Evolutionary conservation across 1,140 invertebrate species (phyloP), one percentile per base, ranked within the genome.

Genomic region (Heliconius hewitsoni): DNA sequence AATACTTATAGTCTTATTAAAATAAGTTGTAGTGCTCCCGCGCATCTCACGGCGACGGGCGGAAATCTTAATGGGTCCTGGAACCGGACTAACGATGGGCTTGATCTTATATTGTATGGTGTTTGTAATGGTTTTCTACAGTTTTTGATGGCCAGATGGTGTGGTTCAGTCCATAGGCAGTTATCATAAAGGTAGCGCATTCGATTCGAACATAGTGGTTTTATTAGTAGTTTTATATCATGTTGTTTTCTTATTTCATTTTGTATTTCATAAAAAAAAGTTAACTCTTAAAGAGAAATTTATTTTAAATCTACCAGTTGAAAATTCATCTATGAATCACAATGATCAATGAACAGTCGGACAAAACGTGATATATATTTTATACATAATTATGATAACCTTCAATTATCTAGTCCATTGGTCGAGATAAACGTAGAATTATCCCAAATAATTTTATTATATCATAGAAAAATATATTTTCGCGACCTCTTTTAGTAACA

Each of bases 21-120:
- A 16, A 30, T 66, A 66, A 66, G 60, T 30, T 30, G 60, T 85
- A 74, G 80, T 90, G 91, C 91, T 91, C 91, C 91, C 86, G 91
- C 89, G 91, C 91, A 93, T 90, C 88, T 90, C 86, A 84, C 87
- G 87, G 85, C 83, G 84, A 81, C 87, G 88, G 86, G 85, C 92
- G 93, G 91, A 94, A 93, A 94, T 93, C 91, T 93, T 94, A 93
- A 94, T 94, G 89, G 91, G 86, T 90, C 90, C 90, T 89, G 91
- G 89, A 91, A 89, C 89, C 89, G 86, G 87, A 88, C 88, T 93
- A 93, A 94, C 90, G 89, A 94, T 90, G 89, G 84, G 88, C 88
- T 88, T 86, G 88, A 91, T 90, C 88, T 92, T 93, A 88, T 88
- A 86, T 87, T 85, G 78, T 84, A 77, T 87, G 90, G 89, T 81